Evolutionary conservation across 2,113 vertebrate species (phyloP).

Genomic region (Lepus americanus): DNA sequence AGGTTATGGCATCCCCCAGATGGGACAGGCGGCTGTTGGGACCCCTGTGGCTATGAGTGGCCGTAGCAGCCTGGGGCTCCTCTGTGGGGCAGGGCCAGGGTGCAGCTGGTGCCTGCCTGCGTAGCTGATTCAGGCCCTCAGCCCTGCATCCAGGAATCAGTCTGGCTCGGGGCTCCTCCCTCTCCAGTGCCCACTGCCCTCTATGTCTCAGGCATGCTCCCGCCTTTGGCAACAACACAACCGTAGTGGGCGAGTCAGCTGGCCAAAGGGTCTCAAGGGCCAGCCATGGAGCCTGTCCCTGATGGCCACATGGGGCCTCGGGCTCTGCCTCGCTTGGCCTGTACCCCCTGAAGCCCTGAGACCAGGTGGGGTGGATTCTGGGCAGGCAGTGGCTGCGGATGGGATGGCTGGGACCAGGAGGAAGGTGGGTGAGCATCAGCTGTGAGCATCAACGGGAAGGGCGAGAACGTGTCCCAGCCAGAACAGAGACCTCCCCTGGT

Average conservation of each 20-base stretch:
- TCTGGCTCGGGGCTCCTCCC: too few species aligned
- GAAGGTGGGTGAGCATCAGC: neutral
- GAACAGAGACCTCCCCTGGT: neutral
- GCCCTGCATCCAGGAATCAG: neutral
- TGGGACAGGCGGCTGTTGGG: accelerated
- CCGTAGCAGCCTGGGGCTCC: neutral
- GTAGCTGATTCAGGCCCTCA: too few species aligned
- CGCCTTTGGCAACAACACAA: neutral
- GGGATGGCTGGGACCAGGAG: neutral
- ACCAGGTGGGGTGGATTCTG: accelerated
- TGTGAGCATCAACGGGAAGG: accelerated
- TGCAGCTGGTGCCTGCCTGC: neutral
- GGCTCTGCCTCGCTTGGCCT: too few species aligned
- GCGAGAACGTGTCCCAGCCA: neutral
- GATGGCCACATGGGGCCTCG: accelerated
- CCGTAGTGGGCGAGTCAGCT: neutral
- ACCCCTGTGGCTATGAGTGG: too few species aligned
- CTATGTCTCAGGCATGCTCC: too few species aligned
- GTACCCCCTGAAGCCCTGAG: neutral
- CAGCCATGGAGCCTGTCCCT: neutral
- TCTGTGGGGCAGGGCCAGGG: too few species aligned
- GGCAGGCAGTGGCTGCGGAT: neutral
- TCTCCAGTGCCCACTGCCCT: too few species aligned
- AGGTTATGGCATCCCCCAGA: accelerated
- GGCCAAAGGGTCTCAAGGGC: too few species aligned